phyloP scores from a whole-genome alignment of 1,140 invertebrate genomes.

The Orius insidiosus region DNA sequence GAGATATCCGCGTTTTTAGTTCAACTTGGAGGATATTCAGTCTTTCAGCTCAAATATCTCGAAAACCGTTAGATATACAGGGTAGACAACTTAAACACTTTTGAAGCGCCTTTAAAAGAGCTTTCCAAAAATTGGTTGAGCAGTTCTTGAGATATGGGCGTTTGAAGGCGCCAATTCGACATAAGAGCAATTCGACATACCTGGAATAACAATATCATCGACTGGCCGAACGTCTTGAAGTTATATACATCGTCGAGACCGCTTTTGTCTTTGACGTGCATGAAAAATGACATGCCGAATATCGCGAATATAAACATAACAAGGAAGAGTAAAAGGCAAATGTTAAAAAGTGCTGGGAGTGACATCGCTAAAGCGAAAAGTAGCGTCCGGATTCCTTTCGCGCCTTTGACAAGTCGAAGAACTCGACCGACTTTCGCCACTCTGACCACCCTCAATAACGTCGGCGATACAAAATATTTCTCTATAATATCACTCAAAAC shows the following conservation, averaged over 20 bases:
- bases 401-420: constrained; percentile 88
- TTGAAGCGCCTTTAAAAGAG: no score
- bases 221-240: constrained; percentile 96
- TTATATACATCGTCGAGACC: constrained; percentile 95
- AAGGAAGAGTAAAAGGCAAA: constrained; percentile 90
- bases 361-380: constrained; percentile 96
- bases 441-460: constrained; percentile 86
- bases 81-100: no score
- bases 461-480: constrained; percentile 95
- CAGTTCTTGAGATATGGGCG: no score
- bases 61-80: no score
- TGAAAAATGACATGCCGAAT: constrained; percentile 99
- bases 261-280: constrained; percentile 85
- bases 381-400: constrained; percentile 91
- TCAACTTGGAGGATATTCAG: no score
- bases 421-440: constrained; percentile 96
- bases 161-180: no score
- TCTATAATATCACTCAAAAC: constrained; percentile 90
- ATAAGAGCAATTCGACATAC: constrained; percentile 30
- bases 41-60: no score
- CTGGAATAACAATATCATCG: constrained; percentile 95
- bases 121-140: no score
- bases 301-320: constrained; percentile 99
- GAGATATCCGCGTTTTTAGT: no score
- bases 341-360: constrained; percentile 94